phyloP scores from a whole-genome alignment of 2,888 invertebrate genomes.

The Margaritifera margaritifera region DNA sequence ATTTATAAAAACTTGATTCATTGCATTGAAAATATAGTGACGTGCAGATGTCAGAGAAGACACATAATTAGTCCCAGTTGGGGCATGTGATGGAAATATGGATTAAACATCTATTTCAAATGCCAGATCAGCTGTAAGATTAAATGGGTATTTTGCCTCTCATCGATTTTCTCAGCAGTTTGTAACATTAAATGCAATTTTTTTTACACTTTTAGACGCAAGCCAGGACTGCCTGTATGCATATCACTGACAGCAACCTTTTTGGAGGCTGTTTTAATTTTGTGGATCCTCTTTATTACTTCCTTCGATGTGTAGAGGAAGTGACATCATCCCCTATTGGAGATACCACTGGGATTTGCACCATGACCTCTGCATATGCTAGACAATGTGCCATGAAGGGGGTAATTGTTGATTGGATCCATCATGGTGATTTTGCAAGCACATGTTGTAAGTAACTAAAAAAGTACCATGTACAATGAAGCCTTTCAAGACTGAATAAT shows the following conservation, averaged over 20 bases:
- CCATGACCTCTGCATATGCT: slow-evolving; percentile 18
- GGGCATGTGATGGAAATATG: too few relatives aligned
- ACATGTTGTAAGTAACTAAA: slow-evolving; percentile 7
- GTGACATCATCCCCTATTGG: slow-evolving; percentile 7
- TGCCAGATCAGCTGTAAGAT: too few relatives aligned
- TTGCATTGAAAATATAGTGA: too few relatives aligned
- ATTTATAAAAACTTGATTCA: too few relatives aligned
- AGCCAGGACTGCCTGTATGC: slow-evolving; percentile 6
- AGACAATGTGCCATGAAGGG: slow-evolving; percentile 11
- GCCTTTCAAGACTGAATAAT: too few relatives aligned
- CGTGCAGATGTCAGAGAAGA: too few relatives aligned
- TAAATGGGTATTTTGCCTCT: too few relatives aligned
- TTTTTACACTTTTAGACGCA: not conserved
- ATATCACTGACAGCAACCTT: slow-evolving; percentile 13
- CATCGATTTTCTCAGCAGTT: too few relatives aligned
- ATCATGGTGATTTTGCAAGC: not conserved
- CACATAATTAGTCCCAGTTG: too few relatives aligned
- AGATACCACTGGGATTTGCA: slow-evolving; percentile 14
- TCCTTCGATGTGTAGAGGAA: slow-evolving; percentile 15
- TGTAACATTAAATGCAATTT: too few relatives aligned
- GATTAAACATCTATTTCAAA: too few relatives aligned
- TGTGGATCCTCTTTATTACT: slow-evolving; percentile 1
- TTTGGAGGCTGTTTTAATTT: slow-evolving; percentile 2
- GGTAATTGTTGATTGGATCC: slow-evolving; percentile 5
- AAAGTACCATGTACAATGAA: too few relatives aligned